Percentiles rank a stretch among this genome's conserved stretches.
Evolutionary conservation across 2,113 vertebrate genomes (phyloP).

Genomic region (Dipodomys merriami): DNA sequence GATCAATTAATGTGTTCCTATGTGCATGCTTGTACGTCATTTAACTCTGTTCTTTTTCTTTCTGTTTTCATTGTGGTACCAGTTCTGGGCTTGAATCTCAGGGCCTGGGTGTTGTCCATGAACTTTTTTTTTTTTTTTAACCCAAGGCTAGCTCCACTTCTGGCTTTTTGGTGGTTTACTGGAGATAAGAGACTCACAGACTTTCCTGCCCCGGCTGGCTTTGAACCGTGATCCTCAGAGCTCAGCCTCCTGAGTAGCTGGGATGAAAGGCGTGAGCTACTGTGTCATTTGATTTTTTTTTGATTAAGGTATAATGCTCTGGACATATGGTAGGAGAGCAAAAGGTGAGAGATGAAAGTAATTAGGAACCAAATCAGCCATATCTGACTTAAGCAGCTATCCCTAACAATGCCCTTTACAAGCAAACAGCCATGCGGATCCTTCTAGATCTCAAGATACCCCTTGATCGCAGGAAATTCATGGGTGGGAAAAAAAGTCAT

Average conservation of each 20-base stretch:
- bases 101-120: too few relatives aligned
- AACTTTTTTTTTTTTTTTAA: too few relatives aligned
- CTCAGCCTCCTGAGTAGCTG: too few relatives aligned
- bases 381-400: background rate
- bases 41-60: background rate
- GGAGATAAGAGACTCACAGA: too few relatives aligned
- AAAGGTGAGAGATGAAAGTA: background rate
- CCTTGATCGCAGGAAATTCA: background rate
- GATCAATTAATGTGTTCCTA: background rate
- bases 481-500: constrained; percentile 4
- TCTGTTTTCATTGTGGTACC: too few relatives aligned
- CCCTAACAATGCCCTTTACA: background rate
- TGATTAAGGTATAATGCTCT: background rate
- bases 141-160: too few relatives aligned
- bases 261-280: too few relatives aligned
- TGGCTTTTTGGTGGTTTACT: too few relatives aligned
- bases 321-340: background rate
- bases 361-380: background rate
- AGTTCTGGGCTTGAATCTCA: too few relatives aligned
- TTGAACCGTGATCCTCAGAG: too few relatives aligned
- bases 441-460: background rate
- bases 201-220: too few relatives aligned
- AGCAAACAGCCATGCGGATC: background rate
- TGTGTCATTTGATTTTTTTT: background rate
- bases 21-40: background rate